These are phyloP conservation scores for Callinectes sapidus DNA, from an alignment of 2,888 invertebrate genomes.

Conservation along the genomic window DNA sequence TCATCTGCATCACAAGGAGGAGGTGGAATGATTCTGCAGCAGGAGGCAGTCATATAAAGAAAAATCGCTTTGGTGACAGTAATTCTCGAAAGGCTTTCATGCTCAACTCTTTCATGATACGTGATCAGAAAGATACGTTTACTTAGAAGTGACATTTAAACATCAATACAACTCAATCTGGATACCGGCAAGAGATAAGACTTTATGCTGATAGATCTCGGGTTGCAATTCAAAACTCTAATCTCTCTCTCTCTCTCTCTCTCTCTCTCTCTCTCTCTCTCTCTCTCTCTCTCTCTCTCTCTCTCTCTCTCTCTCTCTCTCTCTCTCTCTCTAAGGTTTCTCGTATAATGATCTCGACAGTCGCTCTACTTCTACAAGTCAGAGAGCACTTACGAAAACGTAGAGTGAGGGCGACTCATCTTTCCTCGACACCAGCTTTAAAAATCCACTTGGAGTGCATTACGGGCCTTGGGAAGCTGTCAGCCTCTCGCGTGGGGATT, in stretches of 20 bases:
- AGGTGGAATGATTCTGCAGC: not conserved
- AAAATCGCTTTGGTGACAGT: not conserved
- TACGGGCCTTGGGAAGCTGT: not conserved
- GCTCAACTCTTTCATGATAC: not conserved
- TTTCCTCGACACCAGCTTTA: not conserved
- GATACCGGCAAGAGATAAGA: not conserved
- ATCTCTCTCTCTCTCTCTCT: conserved; percentile 5
- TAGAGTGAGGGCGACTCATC: not conserved
- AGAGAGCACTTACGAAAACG: not conserved
- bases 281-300: conserved; percentile 25
- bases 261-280: conserved; percentile 16
- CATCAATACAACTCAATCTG: not conserved
- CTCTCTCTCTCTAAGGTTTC: too few species aligned
- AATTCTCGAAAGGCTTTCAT: not conserved
- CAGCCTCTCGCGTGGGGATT: not conserved
- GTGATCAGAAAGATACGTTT: not conserved
- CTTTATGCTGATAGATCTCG: not conserved
- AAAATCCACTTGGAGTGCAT: not conserved
- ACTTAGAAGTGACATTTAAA: not conserved
- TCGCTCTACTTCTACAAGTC: not conserved
- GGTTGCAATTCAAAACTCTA: not conserved
- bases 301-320: conserved; percentile 9
- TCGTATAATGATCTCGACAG: not conserved
- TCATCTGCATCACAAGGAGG: not conserved
- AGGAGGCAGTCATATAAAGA: not conserved